Base-by-base conservation (phyloP, 2,113 vertebrate genomes). In the Marmota flaviventris region DNA sequence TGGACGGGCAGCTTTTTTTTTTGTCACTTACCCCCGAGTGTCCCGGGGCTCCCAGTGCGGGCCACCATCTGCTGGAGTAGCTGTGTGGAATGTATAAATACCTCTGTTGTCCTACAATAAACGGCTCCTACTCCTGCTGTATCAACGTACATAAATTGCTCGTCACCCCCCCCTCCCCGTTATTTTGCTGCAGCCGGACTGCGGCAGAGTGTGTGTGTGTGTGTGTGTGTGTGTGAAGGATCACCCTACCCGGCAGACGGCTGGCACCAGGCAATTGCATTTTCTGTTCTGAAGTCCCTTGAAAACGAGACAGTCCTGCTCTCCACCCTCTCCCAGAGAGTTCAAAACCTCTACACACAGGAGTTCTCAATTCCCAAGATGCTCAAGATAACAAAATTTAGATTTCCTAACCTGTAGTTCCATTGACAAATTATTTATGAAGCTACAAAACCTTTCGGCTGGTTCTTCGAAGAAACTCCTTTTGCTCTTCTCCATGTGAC, bases 351-450 rank as follows among this genome's bases (percentile, higher is more conserved):
- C 48, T 39, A 8, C 17, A 79, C 39, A 58, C 69, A 70, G 0
- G 5, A 75, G 69, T 53, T 48, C 65, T 84, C 63, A 79, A 72
- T 94, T 51, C 61, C 69, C 53, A 61, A 91, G 94, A 72, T 20
- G 45, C 34, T 92, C 67, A 58, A 91, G 48, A 4, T 3, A 93
- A 63, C 29, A 82, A 96, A 97, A 89, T 79, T 24, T 25, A 78
- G 65, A 39, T 97, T 91, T 77, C 88, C 37, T 61, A 56, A 93
- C 69, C 61, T 94, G 75, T 63, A 42, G 61, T 58, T 93, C 72
- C 56, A 93, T 2, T 85, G 81, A 84, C 70, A 76, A 81, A 95
- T 93, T 78, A 83, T 84, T 96, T 93, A 92, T 0, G 5, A 83
- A 87, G 79, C 79, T 94, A n/a, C 85, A 78, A 84, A 45, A 27